phyloP scores from a whole-genome alignment of 2,797 vertebrate genomes.

The Lemur catta region DNA sequence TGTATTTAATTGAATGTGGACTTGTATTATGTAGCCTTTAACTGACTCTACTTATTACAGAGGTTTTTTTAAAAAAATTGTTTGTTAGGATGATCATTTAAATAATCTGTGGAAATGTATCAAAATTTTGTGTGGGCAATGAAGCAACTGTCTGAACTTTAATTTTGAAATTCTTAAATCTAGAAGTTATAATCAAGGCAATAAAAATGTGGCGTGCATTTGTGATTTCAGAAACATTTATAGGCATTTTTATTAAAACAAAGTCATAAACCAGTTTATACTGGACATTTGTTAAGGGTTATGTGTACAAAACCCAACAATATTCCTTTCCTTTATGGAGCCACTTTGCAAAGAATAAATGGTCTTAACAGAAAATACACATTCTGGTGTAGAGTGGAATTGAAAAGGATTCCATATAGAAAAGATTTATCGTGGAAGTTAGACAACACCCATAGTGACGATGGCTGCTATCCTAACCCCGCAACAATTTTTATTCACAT shows the following conservation, averaged over 20 bases:
- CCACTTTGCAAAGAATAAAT: background rate
- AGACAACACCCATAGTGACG: background rate
- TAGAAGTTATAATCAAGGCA: background rate
- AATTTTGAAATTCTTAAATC: background rate
- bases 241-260: background rate
- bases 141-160: background rate
- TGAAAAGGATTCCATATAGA: background rate
- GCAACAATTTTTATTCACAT: slow-evolving; percentile 54
- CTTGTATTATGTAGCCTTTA: background rate
- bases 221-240: slow-evolving; percentile 27
- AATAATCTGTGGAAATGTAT: background rate
- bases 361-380: background rate
- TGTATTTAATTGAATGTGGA: background rate
- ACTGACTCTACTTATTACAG: background rate
- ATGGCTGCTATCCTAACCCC: background rate
- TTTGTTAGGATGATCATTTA: background rate
- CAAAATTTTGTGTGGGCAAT: background rate
- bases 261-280: background rate
- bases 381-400: background rate
- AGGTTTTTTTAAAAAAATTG: background rate
- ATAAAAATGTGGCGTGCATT: background rate
- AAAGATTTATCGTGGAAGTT: slow-evolving; percentile 35
- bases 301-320: background rate
- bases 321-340: background rate
- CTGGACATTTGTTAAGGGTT: background rate